Evolutionary conservation across 1,140 invertebrate species (phyloP), one percentile per base, ranked within the genome.

Genomic region (Ditylenchus dipsaci): DNA sequence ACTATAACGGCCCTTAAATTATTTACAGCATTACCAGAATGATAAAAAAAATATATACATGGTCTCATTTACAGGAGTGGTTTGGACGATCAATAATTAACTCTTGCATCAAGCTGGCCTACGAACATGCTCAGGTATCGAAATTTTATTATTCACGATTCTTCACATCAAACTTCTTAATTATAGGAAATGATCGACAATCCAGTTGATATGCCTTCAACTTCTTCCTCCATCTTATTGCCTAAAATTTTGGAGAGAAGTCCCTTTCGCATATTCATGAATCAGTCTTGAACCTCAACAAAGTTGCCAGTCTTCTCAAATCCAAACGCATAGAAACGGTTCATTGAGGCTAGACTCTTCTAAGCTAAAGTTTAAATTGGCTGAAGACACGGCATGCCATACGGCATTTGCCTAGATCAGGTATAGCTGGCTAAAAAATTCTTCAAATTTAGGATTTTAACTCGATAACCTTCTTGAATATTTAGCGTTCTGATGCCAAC

Each of bases 1-100:
- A n/a, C n/a, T n/a, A n/a, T n/a, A n/a, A n/a, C n/a, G n/a, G n/a
- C n/a, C n/a, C n/a, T n/a, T n/a, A n/a, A n/a, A n/a, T n/a, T n/a
- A n/a, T n/a, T n/a, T n/a, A n/a, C n/a, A n/a, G n/a, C n/a, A n/a
- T n/a, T n/a, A n/a, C n/a, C n/a, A n/a, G n/a, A n/a, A n/a, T n/a
- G n/a, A n/a, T n/a, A n/a, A n/a, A n/a, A n/a, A n/a, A n/a, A n/a
- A n/a, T n/a, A n/a, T n/a, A n/a, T n/a, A n/a, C n/a, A n/a, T n/a
- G n/a, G 33, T 38, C 33, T 38, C 33, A 38, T 38, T 38, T 38
- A n/a, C 11, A 38, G n/a, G 90, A 89, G 11, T 88, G 88, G 72
- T 97, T 92, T 82, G 89, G 89, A 72, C 98, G 97, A 84, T 94
- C 91, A 76, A 89, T 98, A 21, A 98, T 98, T 67, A 79, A 84